phyloP scores from a whole-genome alignment of 2,113 vertebrate genomes.

The Gorsachius goisagi region DNA sequence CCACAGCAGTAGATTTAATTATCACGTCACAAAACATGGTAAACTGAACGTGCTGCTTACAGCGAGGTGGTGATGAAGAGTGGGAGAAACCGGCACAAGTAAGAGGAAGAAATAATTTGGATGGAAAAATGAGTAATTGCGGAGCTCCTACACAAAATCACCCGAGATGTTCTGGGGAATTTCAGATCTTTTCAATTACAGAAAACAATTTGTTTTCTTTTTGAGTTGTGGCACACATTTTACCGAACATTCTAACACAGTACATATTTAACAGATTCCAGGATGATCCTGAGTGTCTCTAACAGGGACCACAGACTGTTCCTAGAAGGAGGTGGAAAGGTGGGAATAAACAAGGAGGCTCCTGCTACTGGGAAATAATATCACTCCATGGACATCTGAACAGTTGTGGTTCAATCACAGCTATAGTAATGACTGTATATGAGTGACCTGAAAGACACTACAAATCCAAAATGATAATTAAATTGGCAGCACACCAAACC shows the following conservation, averaged over 20 bases:
- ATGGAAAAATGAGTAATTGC: neutral
- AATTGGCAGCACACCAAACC: neutral
- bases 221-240: neutral
- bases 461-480: neutral
- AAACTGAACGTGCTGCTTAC: neutral
- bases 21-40: neutral
- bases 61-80: neutral
- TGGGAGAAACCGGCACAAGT: neutral
- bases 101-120: conserved; percentile 5
- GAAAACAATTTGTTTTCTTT: neutral
- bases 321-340: neutral
- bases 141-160: neutral
- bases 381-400: neutral
- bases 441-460: neutral
- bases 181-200: neutral
- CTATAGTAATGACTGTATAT: neutral
- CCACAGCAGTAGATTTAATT: neutral
- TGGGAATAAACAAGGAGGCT: neutral
- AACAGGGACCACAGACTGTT: neutral
- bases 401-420: neutral
- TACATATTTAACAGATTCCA: neutral
- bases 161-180: neutral
- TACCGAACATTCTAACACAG: neutral
- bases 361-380: neutral
- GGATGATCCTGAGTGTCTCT: neutral